phyloP scores from a whole-genome alignment of 2,113 vertebrate species.

The Melanocharis versteri region DNA sequence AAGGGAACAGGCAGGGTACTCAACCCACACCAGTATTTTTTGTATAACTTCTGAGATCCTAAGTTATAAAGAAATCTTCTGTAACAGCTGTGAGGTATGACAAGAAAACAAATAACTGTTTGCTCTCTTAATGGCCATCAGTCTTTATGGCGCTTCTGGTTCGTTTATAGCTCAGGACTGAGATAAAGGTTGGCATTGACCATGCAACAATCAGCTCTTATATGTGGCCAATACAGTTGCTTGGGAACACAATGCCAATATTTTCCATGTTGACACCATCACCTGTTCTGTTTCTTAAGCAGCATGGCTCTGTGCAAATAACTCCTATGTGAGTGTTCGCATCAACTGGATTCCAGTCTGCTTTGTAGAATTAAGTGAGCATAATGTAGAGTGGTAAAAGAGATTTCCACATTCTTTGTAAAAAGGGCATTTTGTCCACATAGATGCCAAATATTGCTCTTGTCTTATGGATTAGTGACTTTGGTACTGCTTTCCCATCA shows the following conservation, averaged over 20 bases:
- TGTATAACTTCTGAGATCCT: not conserved
- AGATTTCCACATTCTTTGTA: not conserved
- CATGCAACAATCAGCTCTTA: not conserved
- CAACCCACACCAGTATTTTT: not conserved
- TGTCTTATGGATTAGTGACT: not conserved
- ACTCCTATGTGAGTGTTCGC: not conserved
- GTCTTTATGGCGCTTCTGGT: not conserved
- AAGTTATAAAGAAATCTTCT: not conserved
- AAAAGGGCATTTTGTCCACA: not conserved
- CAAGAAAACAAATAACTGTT: slow-evolving; percentile 29
- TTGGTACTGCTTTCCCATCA: not conserved
- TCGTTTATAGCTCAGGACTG: not conserved
- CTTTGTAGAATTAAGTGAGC: not conserved
- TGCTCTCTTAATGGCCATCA: slow-evolving; percentile 19
- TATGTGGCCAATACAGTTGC: slow-evolving; percentile 29
- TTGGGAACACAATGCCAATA: slow-evolving; percentile 46
- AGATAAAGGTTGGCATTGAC: slow-evolving; percentile 31
- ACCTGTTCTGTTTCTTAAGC: slow-evolving; percentile 30
- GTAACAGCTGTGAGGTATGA: slow-evolving; percentile 25
- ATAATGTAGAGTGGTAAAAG: not conserved
- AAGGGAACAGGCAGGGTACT: not conserved
- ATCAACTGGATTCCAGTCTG: not conserved
- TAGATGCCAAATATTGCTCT: not conserved
- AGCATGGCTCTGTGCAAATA: not conserved
- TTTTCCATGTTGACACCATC: slow-evolving; percentile 13